Base-by-base conservation (phyloP, 1,140 invertebrate genomes). In the Panonychus citri region DNA sequence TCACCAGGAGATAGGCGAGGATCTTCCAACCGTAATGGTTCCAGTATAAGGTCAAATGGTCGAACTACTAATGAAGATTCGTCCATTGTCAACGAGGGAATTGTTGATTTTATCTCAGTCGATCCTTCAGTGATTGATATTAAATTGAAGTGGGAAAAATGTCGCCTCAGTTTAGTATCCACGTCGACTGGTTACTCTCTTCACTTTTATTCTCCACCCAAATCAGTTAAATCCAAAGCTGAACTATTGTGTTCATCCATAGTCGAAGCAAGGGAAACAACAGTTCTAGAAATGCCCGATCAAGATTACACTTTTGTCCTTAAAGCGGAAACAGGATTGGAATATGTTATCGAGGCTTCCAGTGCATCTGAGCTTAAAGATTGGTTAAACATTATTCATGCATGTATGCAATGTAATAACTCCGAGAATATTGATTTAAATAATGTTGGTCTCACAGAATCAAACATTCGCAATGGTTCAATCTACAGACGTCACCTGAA, bases 221-320 rank as follows among this genome's bases (percentile, higher is more conserved):
- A 93, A 75, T 70, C 73, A 49, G 58, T 77, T 15, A 80, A 85
- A 70, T 87, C 89, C 19, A 79, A 84, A 43, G 84, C 81, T 66
- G 90, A 90, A 17, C 82, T 95, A 3, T 94, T 95, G 68, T 95
- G 89, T 71, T 88, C 88, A 63, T 75, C 90, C 37, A 91, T 96
- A 59, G 83, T 80, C 7, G 89, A 95, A 71, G 88, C 83, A 1
- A 71, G 91, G 50, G 88, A 94, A 71, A 94, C 90, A 0, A 94
- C 87, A 25, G 83, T 85, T 2, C 68, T 96, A 48, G 90, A 96
- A 71, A 94, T 95, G 90, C 90, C 90, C 0, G 90, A 95, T 69
- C 82, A 88, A 66, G 84, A 91, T 69, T 89, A 95, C 70, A 91
- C 90, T 5, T 95, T 95, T 76, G 89, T 96, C 25, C 70, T 96